phyloP scores from a whole-genome alignment of 2,113 vertebrate species.

The Platycercus adscitus region DNA sequence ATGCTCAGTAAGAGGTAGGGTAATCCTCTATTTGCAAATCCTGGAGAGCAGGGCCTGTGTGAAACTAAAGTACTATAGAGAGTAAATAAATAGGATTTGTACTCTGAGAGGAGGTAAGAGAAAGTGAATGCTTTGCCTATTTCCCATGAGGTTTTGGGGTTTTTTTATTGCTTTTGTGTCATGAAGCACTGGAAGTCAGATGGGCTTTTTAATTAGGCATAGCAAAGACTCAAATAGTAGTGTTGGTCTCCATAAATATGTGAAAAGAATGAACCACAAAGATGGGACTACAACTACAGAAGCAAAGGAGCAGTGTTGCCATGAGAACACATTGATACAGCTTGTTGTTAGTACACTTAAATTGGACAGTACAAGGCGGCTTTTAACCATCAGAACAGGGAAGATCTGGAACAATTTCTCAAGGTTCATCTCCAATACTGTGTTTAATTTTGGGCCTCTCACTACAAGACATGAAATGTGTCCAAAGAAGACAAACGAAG shows the following conservation, averaged over 20 bases:
- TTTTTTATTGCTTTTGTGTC: background rate
- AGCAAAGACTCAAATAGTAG: background rate
- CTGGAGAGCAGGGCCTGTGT: background rate
- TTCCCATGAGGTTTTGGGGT: background rate
- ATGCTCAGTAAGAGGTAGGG: background rate
- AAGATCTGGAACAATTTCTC: background rate
- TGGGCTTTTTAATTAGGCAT: background rate
- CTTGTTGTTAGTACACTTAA: background rate
- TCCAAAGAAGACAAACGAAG: background rate
- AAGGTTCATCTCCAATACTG: background rate
- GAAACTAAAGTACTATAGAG: background rate
- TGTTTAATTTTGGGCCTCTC: background rate
- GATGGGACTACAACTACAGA: background rate
- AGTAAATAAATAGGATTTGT: background rate
- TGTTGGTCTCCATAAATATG: background rate
- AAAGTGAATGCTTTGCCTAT: background rate
- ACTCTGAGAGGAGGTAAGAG: background rate
- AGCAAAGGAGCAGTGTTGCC: background rate
- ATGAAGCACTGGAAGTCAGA: background rate
- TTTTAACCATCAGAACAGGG: background rate
- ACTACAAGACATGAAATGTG: fast-evolving
- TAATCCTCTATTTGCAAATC: background rate
- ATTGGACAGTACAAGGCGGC: background rate
- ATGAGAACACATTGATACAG: background rate
- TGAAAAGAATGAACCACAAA: background rate